Base-by-base conservation (phyloP, 2,113 vertebrate genomes). In the Aegithalos caudatus region DNA sequence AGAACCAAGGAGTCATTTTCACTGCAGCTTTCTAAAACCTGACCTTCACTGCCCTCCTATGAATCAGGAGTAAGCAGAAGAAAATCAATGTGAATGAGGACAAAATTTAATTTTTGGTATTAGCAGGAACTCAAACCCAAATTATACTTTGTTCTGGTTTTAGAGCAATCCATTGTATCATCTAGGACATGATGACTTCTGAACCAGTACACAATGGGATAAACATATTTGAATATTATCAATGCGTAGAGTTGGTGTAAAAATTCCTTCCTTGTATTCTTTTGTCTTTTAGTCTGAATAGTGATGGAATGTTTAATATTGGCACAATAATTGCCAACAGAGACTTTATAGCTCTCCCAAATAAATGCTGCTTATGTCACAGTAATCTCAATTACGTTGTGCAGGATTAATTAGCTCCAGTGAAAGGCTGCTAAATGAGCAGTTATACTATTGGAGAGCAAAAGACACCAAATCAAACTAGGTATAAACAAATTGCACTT, bases 331-430 rank as follows among this genome's bases (percentile, higher is more conserved):
- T 25, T 92, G 45, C 72, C 28, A 87, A 53, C 57, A n/a, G 54
- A 89, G 72, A 64, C 54, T 93, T 88, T 60, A 7, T 64, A 37
- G 57, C 42, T 85, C 76, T 76, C 66, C 62, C 77, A 78, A 71
- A 42, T 76, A 80, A 69, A 83, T 60, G 73, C 19, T 78, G 33
- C 29, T 78, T 37, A 2, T 48, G 13, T 51, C 18, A 77, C 11
- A 66, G 92, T 90, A 97, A 96, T 92, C 95, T 70, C 94, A 97
- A 29, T 74, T 97, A 6, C 56, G 29, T 82, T 96, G 96, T 72
- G 92, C 94, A 74, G 97, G 96, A 86, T 98, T 97, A 87, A 98
- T 98, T 82, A 82, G 85, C 74, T 97, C 90, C 58, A 98, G 92
- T 50, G 56, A 91, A 60, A 98, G 94, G 71, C 97, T 96, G 86